These are phyloP conservation scores for Fistularia commersonii DNA, from an alignment of 2,797 vertebrate genomes.

Conservation along the genomic window DNA sequence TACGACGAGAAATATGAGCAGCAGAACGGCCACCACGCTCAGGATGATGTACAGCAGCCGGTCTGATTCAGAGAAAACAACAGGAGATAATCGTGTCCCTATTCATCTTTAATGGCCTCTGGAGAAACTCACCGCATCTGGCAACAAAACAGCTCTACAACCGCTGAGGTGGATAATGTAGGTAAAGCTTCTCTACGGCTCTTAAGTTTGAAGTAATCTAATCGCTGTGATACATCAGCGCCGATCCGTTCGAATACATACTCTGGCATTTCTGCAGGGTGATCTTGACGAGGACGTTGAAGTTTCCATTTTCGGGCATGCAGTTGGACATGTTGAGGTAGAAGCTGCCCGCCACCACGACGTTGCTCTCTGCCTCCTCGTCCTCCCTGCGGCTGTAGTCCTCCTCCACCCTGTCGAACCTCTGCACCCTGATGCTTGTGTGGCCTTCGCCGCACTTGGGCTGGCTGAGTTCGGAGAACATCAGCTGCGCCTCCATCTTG, in stretches of 20 bases:
- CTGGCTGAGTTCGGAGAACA: slow-evolving; percentile 73
- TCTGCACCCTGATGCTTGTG: slow-evolving; percentile 76
- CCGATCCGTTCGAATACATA: slow-evolving; percentile 18
- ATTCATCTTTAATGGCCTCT: no score
- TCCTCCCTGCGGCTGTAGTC: slow-evolving; percentile 80
- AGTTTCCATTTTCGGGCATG: slow-evolving; percentile 54
- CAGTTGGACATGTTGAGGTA: slow-evolving; percentile 95
- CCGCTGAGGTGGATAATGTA: no score
- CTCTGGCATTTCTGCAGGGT: slow-evolving; percentile 62
- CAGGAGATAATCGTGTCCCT: no score
- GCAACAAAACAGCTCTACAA: no score
- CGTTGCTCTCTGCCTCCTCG: slow-evolving; percentile 55
- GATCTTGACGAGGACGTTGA: slow-evolving; percentile 78
- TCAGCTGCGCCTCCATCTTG: slow-evolving; percentile 71
- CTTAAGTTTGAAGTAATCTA: not conserved
- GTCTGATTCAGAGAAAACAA: slow-evolving; percentile 64
- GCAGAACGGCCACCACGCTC: slow-evolving; percentile 64
- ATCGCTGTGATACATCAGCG: not conserved
- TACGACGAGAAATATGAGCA: slow-evolving; percentile 44
- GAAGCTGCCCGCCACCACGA: slow-evolving; percentile 70
- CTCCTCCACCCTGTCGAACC: slow-evolving; percentile 42
- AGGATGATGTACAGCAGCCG: slow-evolving; percentile 60
- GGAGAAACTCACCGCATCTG: no score
- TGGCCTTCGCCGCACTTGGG: slow-evolving; percentile 72
- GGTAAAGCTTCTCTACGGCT: no score